Evolutionary conservation across 2,888 invertebrate species (phyloP), one percentile per base, ranked within the genome.

Genomic region (Athrips mouffetella): DNA sequence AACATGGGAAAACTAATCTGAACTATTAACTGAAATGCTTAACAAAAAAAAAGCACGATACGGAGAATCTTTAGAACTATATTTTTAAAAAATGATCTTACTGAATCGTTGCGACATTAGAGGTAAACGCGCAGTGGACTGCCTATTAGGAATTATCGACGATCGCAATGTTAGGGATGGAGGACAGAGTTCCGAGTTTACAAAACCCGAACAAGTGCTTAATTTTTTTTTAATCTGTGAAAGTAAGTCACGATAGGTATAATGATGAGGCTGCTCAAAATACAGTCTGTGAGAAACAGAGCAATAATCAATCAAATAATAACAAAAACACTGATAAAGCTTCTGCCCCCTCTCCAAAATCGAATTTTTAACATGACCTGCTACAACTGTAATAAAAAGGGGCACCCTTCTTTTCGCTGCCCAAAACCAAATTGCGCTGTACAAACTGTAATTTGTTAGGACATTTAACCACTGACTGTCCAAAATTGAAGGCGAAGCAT

Each of bases 1-100:
- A 0, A 18, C 29, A 8, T 45, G 47, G 6, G 48, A 53, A 15
- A 57, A 57, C 42, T 53, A 57, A 30, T 51, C 51, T n/a, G 49
- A 50, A 6, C 15, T 54, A 27, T 31, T 57, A 2, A 45, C 39
- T 3, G 49, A 51, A n/a, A 53, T 16, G 44, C 3, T 44, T 6
- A 21, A 21, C n/a, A n/a, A n/a, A n/a, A 44, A 31, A 8, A 45
- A 15, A 35, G 45, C 27, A 23, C 45, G 45, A 0, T 35, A 11
- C n/a, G n/a, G n/a, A n/a, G n/a, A n/a, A n/a, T n/a, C n/a, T n/a
- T n/a, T n/a, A n/a, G n/a, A n/a, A n/a, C 35, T 35, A 35, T 45
- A 45, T 35, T 45, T 21, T 35, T 45, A 35, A 3, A 21, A 41
- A 41, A 25, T 25, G 41, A 41, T 8, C 27, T 15, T 41, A 7